Conservation (phyloP, 2,113 vertebrate species). For the Scolopax mira region DNA sequence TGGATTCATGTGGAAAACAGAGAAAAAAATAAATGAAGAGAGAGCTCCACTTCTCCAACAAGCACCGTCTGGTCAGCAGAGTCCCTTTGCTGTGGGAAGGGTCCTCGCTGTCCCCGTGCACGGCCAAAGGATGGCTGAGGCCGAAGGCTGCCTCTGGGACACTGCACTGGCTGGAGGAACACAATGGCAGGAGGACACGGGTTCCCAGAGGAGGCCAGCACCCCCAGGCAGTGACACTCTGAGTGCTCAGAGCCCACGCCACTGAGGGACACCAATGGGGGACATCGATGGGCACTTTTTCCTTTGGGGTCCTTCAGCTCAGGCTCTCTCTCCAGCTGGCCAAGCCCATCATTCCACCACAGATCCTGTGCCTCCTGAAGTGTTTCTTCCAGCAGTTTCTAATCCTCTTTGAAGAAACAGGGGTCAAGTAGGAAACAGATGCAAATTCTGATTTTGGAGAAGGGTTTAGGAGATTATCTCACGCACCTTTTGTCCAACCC, state of each 20-base stretch:
- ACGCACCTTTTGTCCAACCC: neutral
- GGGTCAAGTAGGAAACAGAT: neutral
- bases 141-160: neutral
- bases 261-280: fast-evolving
- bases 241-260: fast-evolving
- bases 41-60: neutral
- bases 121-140: fast-evolving
- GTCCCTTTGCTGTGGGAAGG: neutral
- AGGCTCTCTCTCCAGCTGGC: neutral
- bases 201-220: neutral
- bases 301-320: neutral
- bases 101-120: neutral
- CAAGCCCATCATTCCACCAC: neutral
- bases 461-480: neutral
- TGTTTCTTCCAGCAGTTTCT: neutral
- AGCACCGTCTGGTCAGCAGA: neutral
- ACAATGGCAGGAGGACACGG: neutral
- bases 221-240: neutral
- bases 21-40: neutral
- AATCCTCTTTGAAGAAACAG: neutral
- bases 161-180: neutral
- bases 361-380: neutral
- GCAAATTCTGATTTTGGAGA: neutral
- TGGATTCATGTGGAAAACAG: fast-evolving
- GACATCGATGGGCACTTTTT: fast-evolving